Base-by-base conservation (phyloP, 2,888 invertebrate genomes). In the Thalpophila matura region DNA sequence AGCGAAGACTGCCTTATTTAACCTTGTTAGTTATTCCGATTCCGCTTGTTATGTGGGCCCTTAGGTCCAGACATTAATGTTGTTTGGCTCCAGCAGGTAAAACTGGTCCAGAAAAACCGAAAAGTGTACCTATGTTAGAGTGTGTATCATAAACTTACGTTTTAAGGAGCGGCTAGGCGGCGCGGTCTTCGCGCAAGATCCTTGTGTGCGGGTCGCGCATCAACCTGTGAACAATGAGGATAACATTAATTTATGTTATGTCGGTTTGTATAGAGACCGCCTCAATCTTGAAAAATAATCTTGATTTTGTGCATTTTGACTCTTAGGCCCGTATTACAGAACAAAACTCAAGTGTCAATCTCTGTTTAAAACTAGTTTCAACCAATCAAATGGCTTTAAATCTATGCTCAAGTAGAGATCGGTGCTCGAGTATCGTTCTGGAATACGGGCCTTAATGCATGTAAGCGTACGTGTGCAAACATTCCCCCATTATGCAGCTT, bases 101-200 rank as follows among this genome's bases (percentile, higher is more conserved):
- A 35, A 12, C 18, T 5, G 7, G 7, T 35, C 9, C n/a, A 18
- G 18, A 6, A 61, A 29, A 62, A 18, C 4, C n/a, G 2, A 3
- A 24, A 47, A 50, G 20, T 38, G 5, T 18, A n/a, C n/a, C n/a
- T n/a, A n/a, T n/a, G n/a, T n/a, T 14, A n/a, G 4, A 12, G 22
- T 37, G 7, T 4, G 10, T 14, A 45, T 4, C 37, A 6, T n/a
- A 1, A 0, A 88, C 91, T 89, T 80, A 92, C 92, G 83, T 85
- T 80, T 82, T 79, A 73, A 64, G 60, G 74, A 89, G 88, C 91
- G 89, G 91, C 87, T 89, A 86, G 87, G 89, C 90, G 87, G 88
- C 89, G 90, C 90, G 85, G 83, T 77, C 35, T 58, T 63, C 50
- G 77, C 79, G 75, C 84, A 74, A 72, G 56, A 29, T 67, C 55